These are phyloP conservation scores for Callopanchax toddi DNA, from an alignment of 2,113 vertebrate species.

Conservation along the genomic window DNA sequence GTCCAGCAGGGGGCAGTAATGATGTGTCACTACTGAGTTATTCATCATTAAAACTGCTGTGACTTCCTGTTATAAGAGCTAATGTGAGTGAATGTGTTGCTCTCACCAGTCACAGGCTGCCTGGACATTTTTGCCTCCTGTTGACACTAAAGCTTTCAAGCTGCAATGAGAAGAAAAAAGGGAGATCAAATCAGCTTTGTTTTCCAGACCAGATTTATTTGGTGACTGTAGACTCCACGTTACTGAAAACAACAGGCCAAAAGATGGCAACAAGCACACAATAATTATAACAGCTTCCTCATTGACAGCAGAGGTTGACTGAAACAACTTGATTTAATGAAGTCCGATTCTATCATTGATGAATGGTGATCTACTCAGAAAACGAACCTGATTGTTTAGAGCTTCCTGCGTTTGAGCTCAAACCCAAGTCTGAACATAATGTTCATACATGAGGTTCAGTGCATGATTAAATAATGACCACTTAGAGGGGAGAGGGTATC, in stretches of 20 bases:
- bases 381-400: not conserved
- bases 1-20: constrained; percentile 58
- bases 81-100: constrained; percentile 48
- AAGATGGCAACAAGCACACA: constrained; percentile 14
- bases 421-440: not conserved
- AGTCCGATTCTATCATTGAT: not conserved
- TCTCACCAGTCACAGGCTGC: constrained; percentile 99
- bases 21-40: not conserved
- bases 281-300: constrained; percentile 22
- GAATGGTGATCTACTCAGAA: not conserved
- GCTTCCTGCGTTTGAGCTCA: not conserved
- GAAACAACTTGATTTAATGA: not conserved
- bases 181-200: constrained; percentile 64
- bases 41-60: constrained; percentile 8
- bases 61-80: constrained; percentile 18
- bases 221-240: constrained; percentile 25
- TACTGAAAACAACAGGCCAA: not conserved
- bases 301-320: constrained; percentile 19
- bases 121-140: constrained; percentile 95
- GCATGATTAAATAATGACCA: constrained; percentile 8
- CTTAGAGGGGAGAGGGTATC: not conserved
- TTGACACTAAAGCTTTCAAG: constrained; percentile 95
- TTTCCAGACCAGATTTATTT: constrained; percentile 62
- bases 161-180: constrained; percentile 71
- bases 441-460: not conserved